These are phyloP conservation scores for Polypterus bichir DNA, from an alignment of 2,113 vertebrate genomes.

Conservation along the genomic window DNA sequence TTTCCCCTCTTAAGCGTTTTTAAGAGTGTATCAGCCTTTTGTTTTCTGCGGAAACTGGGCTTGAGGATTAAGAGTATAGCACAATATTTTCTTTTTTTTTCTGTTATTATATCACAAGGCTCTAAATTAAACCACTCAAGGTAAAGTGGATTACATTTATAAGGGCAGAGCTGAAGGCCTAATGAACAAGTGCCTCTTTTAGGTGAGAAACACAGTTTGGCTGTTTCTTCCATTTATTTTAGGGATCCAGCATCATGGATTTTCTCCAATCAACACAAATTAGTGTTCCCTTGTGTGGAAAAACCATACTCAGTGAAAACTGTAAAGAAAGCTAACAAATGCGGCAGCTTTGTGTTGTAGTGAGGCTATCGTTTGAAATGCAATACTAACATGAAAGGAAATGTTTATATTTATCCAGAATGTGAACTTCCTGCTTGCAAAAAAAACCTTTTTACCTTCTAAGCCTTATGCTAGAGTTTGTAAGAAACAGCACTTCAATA, in stretches of 20 bases:
- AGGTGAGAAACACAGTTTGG: conserved; percentile 27
- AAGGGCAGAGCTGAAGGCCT: conserved; percentile 24
- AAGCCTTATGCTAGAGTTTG: too few relatives aligned
- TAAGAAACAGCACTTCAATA: too few relatives aligned
- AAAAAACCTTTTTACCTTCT: too few relatives aligned
- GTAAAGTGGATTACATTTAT: conserved; percentile 29
- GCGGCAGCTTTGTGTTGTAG: conserved; percentile 12
- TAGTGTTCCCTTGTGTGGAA: conserved; percentile 28
- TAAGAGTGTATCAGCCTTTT: conserved; percentile 11
- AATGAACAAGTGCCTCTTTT: conserved; percentile 32
- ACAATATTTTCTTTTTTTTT: conserved; percentile 13
- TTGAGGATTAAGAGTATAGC: conserved; percentile 14
- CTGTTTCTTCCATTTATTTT: conserved; percentile 21
- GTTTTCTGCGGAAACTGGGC: conserved; percentile 25
- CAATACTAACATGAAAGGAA: too few relatives aligned
- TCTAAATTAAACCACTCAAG: conserved; percentile 21
- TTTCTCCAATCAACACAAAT: conserved; percentile 29
- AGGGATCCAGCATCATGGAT: conserved; percentile 24
- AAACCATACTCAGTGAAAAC: conserved; percentile 33
- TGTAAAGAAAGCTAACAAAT: conserved; percentile 30
- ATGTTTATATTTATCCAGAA: too few relatives aligned
- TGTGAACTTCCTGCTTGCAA: too few relatives aligned
- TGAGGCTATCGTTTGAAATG: not conserved
- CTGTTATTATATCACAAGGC: conserved; percentile 16
- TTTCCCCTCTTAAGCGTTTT: not conserved